Evolutionary conservation across 2,888 invertebrate species (phyloP), one percentile per base, ranked within the genome.

Genomic region (Ochropleura leucogaster): DNA sequence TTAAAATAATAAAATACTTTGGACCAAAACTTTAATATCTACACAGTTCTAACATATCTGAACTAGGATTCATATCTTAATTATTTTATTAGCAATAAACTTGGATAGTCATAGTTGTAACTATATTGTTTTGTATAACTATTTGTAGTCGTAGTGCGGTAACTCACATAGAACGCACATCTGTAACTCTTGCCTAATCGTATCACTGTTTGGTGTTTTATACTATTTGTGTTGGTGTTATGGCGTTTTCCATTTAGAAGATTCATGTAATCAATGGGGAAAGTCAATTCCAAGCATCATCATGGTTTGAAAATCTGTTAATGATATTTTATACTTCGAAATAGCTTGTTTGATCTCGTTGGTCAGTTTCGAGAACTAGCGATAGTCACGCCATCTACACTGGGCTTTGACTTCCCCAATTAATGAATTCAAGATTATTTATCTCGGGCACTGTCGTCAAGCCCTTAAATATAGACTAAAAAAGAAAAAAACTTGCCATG

Each of bases 41-140:
- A 91, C 75, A 89, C 92, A 91, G 93, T 92, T 93, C 84, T 83
- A 91, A 93, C 95, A 96, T 96, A 96, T 96, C 95, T 95, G 92
- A 91, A 92, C 88, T 88, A 87, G 86, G 87, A 90, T 91, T 92
- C 95, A 95, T 95, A 95, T 95, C 95, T 94, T 89, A 90, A 82
- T 90, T 92, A 80, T 89, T 90, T 89, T 90, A 88, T 80, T 95
- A 95, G 95, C 95, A 95, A 95, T 95, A 95, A 94, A 90, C 76
- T 85, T 78, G 82, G 84, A 85, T 91, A 91, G 87, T 89, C 84
- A 86, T 90, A 89, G 88, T 86, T 86, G 84, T 88, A 87, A 82
- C 72, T 84, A 63, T 87, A 87, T 89, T 84, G 87, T 87, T 89
- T 90, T 87, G 77, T 87, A 81, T 77, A 80, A 85, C 79, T 88